Evolutionary conservation across 1,140 invertebrate species (phyloP).

Genomic region (Bombus confusus): DNA sequence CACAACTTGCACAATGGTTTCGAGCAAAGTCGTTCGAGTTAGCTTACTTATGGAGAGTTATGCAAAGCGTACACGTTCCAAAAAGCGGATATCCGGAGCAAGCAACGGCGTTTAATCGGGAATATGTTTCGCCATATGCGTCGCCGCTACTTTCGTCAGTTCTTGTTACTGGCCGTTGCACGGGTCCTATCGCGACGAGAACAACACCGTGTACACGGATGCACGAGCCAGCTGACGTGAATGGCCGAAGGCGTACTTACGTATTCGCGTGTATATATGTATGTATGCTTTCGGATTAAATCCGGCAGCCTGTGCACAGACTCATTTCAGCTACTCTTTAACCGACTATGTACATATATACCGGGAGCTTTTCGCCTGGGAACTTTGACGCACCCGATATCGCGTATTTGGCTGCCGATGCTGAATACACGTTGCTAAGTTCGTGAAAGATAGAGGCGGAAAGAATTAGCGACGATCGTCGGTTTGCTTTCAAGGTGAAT

Average conservation of each 20-base stretch:
- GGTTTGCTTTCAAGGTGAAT: neutral
- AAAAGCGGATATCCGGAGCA: neutral
- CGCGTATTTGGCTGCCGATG: neutral
- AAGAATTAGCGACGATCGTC: neutral
- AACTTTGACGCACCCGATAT: conserved; percentile 5
- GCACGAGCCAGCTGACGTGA: conserved; percentile 17
- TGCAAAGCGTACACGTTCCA: neutral
- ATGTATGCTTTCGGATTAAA: conserved; percentile 2
- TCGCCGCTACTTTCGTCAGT: neutral
- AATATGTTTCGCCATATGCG: neutral
- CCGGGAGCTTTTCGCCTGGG: neutral
- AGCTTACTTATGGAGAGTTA: neutral
- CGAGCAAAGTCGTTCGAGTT: neutral
- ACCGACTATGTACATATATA: neutral
- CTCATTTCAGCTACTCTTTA: neutral
- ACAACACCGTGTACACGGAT: neutral
- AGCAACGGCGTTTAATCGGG: neutral
- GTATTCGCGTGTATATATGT: neutral
- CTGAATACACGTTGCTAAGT: neutral
- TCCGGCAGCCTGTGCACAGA: neutral
- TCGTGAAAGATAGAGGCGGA: no score
- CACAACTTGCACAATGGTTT: neutral
- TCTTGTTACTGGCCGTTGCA: conserved; percentile 17
- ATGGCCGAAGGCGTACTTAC: neutral
- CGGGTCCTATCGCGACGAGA: neutral